phyloP scores from a whole-genome alignment of 1,140 invertebrate genomes.

The Varroa destructor region DNA sequence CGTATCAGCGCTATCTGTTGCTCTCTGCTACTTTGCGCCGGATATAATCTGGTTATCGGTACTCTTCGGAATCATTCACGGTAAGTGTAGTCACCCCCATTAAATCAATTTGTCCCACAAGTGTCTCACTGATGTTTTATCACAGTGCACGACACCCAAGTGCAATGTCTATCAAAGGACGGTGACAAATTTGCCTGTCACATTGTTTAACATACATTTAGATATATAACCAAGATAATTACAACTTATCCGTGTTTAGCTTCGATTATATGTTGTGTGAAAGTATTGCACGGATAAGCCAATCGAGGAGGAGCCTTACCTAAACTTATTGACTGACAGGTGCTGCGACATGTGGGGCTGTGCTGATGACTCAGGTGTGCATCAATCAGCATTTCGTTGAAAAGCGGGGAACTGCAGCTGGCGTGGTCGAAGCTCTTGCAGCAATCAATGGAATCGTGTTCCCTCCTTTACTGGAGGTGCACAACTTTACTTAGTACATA shows the following conservation, averaged over 20 bases:
- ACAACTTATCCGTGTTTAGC: too few relatives aligned
- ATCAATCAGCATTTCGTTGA: slow-evolving; percentile 25
- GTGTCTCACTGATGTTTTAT: too few relatives aligned
- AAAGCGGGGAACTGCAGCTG: slow-evolving; percentile 24
- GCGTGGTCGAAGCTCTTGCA: slow-evolving; percentile 18
- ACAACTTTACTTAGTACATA: background rate
- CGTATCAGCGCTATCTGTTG: slow-evolving; percentile 4
- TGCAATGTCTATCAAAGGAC: too few relatives aligned
- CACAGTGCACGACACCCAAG: too few relatives aligned
- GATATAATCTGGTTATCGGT: slow-evolving; percentile 18
- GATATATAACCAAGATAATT: too few relatives aligned
- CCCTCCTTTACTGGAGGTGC: slow-evolving; percentile 10
- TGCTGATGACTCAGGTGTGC: slow-evolving; percentile 27
- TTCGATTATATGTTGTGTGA: too few relatives aligned
- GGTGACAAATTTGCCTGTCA: too few relatives aligned
- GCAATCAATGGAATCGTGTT: slow-evolving; percentile 21
- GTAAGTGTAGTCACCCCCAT: background rate
- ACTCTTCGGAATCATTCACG: slow-evolving; percentile 21
- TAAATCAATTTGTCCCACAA: too few relatives aligned
- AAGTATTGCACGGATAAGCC: too few relatives aligned
- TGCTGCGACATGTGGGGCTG: slow-evolving; percentile 8
- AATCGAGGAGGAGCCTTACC: too few relatives aligned
- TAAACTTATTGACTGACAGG: background rate
- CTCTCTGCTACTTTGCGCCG: slow-evolving; percentile 7
- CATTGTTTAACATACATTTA: too few relatives aligned